Evolutionary conservation across 1,140 invertebrate species (phyloP), one percentile per base, ranked within the genome.

Genomic region (Octopus sinensis): DNA sequence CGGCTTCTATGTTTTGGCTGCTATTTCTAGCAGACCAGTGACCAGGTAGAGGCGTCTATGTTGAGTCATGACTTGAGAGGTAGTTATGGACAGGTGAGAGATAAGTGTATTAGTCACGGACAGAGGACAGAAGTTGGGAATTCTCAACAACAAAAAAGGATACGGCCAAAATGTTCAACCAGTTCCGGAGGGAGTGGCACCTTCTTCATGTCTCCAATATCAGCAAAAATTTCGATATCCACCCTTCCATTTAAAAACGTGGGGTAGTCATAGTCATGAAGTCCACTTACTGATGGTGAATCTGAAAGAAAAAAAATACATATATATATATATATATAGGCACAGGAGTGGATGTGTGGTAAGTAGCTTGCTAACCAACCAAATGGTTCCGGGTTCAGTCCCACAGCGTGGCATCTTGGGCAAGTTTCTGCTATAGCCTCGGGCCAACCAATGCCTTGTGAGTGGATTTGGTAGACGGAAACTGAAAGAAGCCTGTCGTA

Each of bases 131-230:
- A 43, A 43, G 30, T 43, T 43, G 30, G 30, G 30, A 43, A 43
- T 43, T 43, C 30, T 43, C 30, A 43, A 43, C 30, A 43, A 43
- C 56, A 76, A 30, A 78, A 83, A 94, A 95, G 93, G 94, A 94
- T 95, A 96, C 96, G 95, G 85, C 94, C 93, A 93, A 97, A 97
- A 89, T 98, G 96, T 91, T 98, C 96, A 90, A 97, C 93, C 82
- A 98, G 94, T 92, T 97, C 96, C 17, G 95, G 93, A 23, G 97
- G 97, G 51, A 98, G 92, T 79, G 96, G 95, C 71, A 97, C 94
- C 92, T 95, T 96, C 86, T 94, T 95, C 5, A 95, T 90, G 80
- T 94, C 94, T 87, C 94, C 94, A 85, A 98, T 92, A 89, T 97
- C 96, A 84, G 95, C 84, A 7, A 92, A 84, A 9, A 85, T 83